phyloP scores from a whole-genome alignment of 2,888 invertebrate genomes.

The Eurytoma adleriae region DNA sequence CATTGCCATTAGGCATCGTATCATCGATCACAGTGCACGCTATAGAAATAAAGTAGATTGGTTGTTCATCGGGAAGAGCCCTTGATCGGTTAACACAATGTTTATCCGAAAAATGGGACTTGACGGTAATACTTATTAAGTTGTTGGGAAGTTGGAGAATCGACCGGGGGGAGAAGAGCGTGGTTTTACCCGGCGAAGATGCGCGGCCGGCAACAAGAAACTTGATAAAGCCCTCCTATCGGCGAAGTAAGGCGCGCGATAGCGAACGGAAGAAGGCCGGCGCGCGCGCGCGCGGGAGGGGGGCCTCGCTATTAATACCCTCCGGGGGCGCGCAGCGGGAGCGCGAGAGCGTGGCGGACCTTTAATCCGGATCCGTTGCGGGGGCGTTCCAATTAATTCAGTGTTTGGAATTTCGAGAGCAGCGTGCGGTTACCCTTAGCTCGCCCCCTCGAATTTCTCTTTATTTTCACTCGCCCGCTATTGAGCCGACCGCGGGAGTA shows the following conservation, averaged over 20 bases:
- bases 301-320: constrained; percentile 7
- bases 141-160: too few species aligned
- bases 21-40: too few species aligned
- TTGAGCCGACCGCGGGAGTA: constrained; percentile 11
- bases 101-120: too few species aligned
- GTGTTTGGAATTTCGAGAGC: constrained; percentile 42
- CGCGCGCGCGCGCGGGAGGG: too few species aligned
- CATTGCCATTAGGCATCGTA: too few species aligned
- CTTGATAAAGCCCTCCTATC: constrained; percentile 3
- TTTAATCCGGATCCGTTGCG: constrained; percentile 14
- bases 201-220: constrained; percentile 2
- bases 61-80: too few species aligned
- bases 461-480: neutral
- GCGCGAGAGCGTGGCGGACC: neutral
- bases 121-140: too few species aligned
- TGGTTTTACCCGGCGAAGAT: neutral
- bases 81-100: too few species aligned
- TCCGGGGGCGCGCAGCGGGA: neutral
- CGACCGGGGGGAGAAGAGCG: too few species aligned
- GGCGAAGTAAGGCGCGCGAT: too few species aligned
- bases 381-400: constrained; percentile 41
- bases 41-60: too few species aligned
- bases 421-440: constrained; percentile 20
- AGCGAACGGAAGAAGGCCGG: too few species aligned
- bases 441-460: constrained; percentile 5